Evolutionary conservation across 1,140 invertebrate genomes (phyloP), one percentile per base, ranked within the genome.

Genomic region (Calycopis cecrops): DNA sequence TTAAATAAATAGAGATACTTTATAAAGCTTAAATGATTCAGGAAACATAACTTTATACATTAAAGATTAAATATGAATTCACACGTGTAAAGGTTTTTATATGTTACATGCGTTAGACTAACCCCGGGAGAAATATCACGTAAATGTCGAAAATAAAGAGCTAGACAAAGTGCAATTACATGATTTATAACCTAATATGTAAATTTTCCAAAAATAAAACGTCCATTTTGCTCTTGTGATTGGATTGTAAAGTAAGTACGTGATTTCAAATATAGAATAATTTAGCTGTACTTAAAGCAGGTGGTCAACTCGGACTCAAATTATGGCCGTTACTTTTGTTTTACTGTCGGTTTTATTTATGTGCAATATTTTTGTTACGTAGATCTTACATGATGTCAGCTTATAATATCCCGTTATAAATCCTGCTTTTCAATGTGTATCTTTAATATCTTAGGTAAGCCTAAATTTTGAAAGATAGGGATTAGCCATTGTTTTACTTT

Each of bases 131-230:
- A 28, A 28, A 64, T 62, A 61, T 65, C 64, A 60, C 50, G 48
- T 60, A 59, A 66, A 63, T 68, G 67, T 60, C 70, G 70, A 71
- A 74, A 63, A 68, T 68, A 73, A 65, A 71, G 76, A 81, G 70
- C 76, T 78, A 83, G 63, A 70, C 72, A 64, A 84, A 84, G 80
- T 84, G 80, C 80, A 81, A 84, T 84, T 84, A 84, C 71, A 71
- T 76, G 66, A 65, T 67, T 67, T 67, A 72, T 67, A 44, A 53
- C 42, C 38, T 70, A 73, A 75, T 71, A 73, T 76, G 65, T 76
- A 76, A 70, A n/a, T 42, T 34, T 40, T 70, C 64, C 63, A 72
- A 72, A 67, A 61, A 47, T 49, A 75, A 69, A 55, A 74, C 80
- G 80, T 84, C 80, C 80, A 84, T 79, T 75, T 76, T 76, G 62